Evolutionary conservation across 2,888 invertebrate genomes (phyloP).

Genomic region (Eurois occulta): DNA sequence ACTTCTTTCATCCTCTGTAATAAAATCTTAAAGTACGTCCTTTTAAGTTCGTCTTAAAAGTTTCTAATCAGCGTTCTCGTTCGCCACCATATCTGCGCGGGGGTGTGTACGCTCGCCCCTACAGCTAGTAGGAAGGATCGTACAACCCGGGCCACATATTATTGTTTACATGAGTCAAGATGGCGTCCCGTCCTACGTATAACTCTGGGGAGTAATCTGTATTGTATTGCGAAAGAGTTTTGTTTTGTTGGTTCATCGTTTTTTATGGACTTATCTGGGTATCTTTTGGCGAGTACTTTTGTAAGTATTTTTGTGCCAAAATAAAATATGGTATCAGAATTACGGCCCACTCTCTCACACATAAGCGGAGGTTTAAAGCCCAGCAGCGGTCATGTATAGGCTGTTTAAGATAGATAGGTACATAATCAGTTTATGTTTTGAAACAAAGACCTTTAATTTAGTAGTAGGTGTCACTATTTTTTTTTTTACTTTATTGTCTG

Average conservation of each 20-base stretch:
- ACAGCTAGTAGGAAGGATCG: slow-evolving; percentile 40
- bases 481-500: background rate
- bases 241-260: slow-evolving; percentile 54
- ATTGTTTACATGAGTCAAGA: slow-evolving; percentile 67
- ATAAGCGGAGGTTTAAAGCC: background rate
- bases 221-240: slow-evolving; percentile 58
- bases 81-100: slow-evolving; percentile 45
- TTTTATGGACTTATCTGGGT: slow-evolving; percentile 19
- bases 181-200: slow-evolving; percentile 54
- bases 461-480: background rate
- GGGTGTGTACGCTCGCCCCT: slow-evolving; percentile 27
- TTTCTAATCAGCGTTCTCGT: slow-evolving; percentile 51
- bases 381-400: background rate
- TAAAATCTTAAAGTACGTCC: slow-evolving; percentile 54
- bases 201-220: slow-evolving; percentile 36
- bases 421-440: background rate
- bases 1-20: slow-evolving; percentile 48
- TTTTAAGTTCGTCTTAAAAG: slow-evolving; percentile 49
- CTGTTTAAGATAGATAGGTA: background rate
- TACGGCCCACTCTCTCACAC: background rate
- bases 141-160: slow-evolving; percentile 60
- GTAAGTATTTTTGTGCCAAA: slow-evolving; percentile 2
- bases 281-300: background rate
- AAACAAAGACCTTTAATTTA: background rate
- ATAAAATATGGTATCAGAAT: background rate